These are phyloP conservation scores for Eupithecia subumbrata DNA, from an alignment of 2,888 invertebrate species.

Conservation along the genomic window DNA sequence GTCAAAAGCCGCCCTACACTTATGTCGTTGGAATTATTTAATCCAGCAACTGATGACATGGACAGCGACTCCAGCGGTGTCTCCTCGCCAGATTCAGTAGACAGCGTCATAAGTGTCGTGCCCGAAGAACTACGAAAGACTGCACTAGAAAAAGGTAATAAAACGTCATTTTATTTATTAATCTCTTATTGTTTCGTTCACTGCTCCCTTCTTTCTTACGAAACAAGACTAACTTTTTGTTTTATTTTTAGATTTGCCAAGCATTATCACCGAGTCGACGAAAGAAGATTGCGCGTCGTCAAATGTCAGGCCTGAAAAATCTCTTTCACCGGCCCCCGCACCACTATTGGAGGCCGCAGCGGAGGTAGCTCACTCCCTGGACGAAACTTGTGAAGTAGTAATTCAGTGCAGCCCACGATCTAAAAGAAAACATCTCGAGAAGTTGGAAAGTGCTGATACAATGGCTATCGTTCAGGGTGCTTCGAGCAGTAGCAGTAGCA, in stretches of 20 bases:
- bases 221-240: neutral
- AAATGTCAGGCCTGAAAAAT: constrained; percentile 47
- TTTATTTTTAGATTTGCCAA: constrained; percentile 62
- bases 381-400: constrained; percentile 87
- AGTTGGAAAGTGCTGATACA: constrained; percentile 77
- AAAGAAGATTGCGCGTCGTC: constrained; percentile 53
- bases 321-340: constrained; percentile 58
- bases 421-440: constrained; percentile 79
- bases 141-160: constrained; percentile 75
- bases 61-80: constrained; percentile 95
- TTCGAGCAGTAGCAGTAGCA: constrained; percentile 81
- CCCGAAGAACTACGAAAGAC: constrained; percentile 84
- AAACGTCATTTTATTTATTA: neutral
- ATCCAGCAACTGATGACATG: constrained; percentile 95
- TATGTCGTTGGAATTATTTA: constrained; percentile 92
- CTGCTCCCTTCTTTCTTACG: neutral
- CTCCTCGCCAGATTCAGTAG: constrained; percentile 94
- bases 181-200: neutral
- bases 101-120: constrained; percentile 92
- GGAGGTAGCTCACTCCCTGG: constrained; percentile 86
- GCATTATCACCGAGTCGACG: constrained; percentile 54
- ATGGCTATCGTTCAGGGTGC: constrained; percentile 78
- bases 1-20: constrained; percentile 89
- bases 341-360: constrained; percentile 86
- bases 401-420: constrained; percentile 85